Conservation (phyloP, 2,888 invertebrate genomes). For the Cantharis lateralis region DNA sequence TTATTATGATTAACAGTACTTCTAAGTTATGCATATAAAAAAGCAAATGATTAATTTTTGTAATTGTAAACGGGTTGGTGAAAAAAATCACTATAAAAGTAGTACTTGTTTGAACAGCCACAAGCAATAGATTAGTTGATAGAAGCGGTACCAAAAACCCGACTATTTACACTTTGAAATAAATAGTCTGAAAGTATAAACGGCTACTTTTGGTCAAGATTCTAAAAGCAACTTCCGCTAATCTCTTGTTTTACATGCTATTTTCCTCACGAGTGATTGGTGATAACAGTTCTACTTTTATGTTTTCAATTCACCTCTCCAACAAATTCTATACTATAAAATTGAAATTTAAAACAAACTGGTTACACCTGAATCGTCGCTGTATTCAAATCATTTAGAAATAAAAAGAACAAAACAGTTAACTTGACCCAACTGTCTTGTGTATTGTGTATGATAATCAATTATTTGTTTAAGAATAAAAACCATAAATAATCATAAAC, state of each 20-base stretch:
- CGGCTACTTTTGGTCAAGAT: slow-evolving; percentile 14
- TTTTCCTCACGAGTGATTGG: slow-evolving; percentile 4
- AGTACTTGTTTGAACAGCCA: not conserved
- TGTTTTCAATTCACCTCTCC: not conserved
- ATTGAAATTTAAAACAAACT: slow-evolving; percentile 14
- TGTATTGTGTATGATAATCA: not conserved
- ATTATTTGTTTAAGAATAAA: not conserved
- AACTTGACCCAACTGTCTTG: not conserved
- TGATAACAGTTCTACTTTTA: slow-evolving; percentile 18
- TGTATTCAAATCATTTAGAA: not conserved
- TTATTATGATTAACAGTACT: not conserved
- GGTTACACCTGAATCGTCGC: slow-evolving; percentile 11
- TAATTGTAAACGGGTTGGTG: not conserved
- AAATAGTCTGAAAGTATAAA: not conserved
- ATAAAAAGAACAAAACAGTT: not conserved
- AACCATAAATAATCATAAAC: not conserved
- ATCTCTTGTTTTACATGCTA: slow-evolving; percentile 14
- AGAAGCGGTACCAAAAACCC: not conserved
- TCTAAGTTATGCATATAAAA: not conserved
- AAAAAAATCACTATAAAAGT: not conserved
- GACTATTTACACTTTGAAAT: not conserved
- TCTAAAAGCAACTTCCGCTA: slow-evolving; percentile 17
- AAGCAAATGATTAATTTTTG: not conserved
- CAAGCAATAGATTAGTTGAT: not conserved
- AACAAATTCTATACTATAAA: slow-evolving; percentile 13